Conservation (phyloP, 1,140 invertebrate genomes). For the Elymnias hypermnestra region DNA sequence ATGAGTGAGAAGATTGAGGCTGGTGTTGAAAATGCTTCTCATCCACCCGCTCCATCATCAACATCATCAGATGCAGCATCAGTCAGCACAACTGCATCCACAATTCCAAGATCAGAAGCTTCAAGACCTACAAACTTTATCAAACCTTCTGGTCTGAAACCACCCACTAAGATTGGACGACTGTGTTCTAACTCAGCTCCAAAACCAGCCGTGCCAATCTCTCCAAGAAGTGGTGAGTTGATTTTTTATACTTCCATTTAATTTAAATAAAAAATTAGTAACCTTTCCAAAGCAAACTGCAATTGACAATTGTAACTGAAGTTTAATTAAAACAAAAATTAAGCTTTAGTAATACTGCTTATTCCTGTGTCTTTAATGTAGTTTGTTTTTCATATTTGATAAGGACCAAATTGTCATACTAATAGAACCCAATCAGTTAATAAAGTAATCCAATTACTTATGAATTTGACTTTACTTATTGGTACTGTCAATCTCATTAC, state of each 20-base stretch:
- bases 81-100: conserved; percentile 46
- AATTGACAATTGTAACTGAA: conserved; percentile 44
- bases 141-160: conserved; percentile 77
- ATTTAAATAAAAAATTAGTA: background rate
- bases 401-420: too few species aligned
- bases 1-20: conserved; percentile 62
- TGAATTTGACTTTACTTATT: conserved; percentile 26
- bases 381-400: conserved; percentile 8
- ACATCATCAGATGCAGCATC: conserved; percentile 50
- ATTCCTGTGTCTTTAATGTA: conserved; percentile 1
- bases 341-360: conserved; percentile 9
- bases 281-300: conserved; percentile 49
- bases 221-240: conserved; percentile 75
- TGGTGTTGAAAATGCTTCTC: conserved; percentile 19
- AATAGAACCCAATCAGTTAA: conserved; percentile 19
- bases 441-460: conserved; percentile 18
- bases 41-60: conserved; percentile 39
- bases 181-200: conserved; percentile 76
- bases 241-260: background rate
- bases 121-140: conserved; percentile 50
- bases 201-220: conserved; percentile 77
- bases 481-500: conserved; percentile 18
- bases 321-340: too few species aligned
- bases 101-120: conserved; percentile 30
- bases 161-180: conserved; percentile 79